Percentiles rank a stretch among this genome's conserved stretches.
These are phyloP conservation scores for Macrostomum cliftonense DNA, from an alignment of 2,888 invertebrate species.

Conservation along the genomic window DNA sequence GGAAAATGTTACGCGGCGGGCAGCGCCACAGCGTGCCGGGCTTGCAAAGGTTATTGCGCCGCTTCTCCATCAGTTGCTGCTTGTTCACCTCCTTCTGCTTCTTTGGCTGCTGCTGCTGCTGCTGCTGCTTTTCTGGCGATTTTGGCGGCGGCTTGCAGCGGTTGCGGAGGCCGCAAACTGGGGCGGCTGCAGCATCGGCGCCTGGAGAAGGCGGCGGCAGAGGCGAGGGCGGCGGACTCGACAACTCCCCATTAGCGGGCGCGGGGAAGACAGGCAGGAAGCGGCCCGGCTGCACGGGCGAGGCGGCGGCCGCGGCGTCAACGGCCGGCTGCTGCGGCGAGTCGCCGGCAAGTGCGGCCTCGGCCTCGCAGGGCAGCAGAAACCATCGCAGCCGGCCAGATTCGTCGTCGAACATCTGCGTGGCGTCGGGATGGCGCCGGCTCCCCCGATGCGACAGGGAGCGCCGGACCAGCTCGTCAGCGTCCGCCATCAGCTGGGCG, in stretches of 20 bases:
- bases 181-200: neutral
- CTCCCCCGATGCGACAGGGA: too few relatives aligned
- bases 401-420: constrained; percentile 50
- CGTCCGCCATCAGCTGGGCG: neutral
- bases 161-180: neutral
- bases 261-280: constrained; percentile 13
- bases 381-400: constrained; percentile 63
- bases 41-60: constrained; percentile 14
- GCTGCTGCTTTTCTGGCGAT: neutral
- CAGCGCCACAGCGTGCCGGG: constrained; percentile 46
- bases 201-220: neutral
- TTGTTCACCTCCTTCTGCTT: neutral
- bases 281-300: constrained; percentile 1
- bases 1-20: constrained; percentile 61
- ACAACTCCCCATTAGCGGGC: neutral
- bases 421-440: constrained; percentile 48
- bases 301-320: constrained; percentile 1
- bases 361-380: constrained; percentile 67
- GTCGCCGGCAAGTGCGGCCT: constrained; percentile 22
- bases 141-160: neutral
- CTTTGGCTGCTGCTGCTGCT: neutral
- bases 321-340: constrained; percentile 6
- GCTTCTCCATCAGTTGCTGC: neutral
- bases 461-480: too few relatives aligned
- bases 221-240: neutral